Conservation (phyloP, 2,113 vertebrate genomes). For the Rhadina sibilatrix region DNA sequence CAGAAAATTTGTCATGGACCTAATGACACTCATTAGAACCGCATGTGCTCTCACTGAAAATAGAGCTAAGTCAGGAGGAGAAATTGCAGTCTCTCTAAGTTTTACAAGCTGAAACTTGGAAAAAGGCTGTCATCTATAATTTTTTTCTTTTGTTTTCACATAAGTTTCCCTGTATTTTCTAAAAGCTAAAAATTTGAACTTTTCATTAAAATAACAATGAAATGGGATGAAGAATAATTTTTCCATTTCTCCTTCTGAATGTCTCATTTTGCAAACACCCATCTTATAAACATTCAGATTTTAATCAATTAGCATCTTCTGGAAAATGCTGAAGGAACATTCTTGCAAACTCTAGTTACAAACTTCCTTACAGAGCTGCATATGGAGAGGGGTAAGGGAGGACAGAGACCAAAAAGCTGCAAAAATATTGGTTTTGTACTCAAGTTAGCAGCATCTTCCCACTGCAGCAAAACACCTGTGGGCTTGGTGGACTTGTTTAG, state of each 20-base stretch:
- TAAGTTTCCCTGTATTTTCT: background rate
- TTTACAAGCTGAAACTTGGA: slow-evolving; percentile 13
- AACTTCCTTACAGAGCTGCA: background rate
- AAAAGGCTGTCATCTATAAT: background rate
- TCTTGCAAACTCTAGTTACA: background rate
- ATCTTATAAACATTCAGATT: background rate
- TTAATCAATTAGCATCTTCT: slow-evolving; percentile 13
- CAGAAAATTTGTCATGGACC: slow-evolving; percentile 41
- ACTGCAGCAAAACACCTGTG: background rate
- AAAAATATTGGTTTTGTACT: background rate
- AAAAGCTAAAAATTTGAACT: slow-evolving; percentile 15
- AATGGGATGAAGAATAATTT: background rate
- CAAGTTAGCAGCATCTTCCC: background rate
- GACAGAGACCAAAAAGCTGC: background rate
- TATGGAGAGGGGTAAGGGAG: background rate
- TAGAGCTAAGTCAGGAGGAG: slow-evolving; percentile 34
- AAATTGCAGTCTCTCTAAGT: slow-evolving; percentile 24
- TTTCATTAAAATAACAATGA: background rate
- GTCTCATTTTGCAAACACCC: background rate
- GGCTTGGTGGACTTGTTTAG: background rate
- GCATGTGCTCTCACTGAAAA: slow-evolving; percentile 45
- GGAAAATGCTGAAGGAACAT: background rate
- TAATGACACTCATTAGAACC: slow-evolving; percentile 45
- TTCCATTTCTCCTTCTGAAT: background rate
- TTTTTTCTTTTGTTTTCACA: background rate